Evolutionary conservation across 2,797 vertebrate species (phyloP), one percentile per base, ranked within the genome.

Genomic region (Taeniopygia guttata): DNA sequence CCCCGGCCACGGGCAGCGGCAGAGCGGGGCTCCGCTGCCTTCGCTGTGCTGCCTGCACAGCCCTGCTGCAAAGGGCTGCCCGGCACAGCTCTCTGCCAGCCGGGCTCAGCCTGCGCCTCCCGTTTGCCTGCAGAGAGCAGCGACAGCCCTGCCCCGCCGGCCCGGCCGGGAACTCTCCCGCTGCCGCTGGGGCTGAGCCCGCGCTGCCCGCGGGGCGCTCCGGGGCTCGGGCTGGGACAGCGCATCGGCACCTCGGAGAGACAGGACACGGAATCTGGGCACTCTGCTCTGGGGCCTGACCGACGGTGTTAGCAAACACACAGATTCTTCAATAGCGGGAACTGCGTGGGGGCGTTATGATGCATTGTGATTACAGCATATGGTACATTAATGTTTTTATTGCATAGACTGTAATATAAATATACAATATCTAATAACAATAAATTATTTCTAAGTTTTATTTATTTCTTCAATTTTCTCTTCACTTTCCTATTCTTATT

Each of bases 211-310:
- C 74, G 9, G 48, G 74, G 72, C 1, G 14, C 46, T 30, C 19
- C 6, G 13, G 10, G 59, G 5, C 19, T 21, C 38, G 15, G 38
- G 7, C 19, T 10, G 4, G 1, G 19, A 6, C 15, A 30, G 30
- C 0, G 3, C 48, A 30, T 6, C 40, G 7, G 5, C 2, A 16
- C 16, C 48, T 12, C 75, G 1, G 13, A 8, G 7, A 36, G 48
- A 45, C 22, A 2, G 14, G 3, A 49, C 16, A 49, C 5, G 22
- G 10, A 16, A 25, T 0, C 26, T 3, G 6, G 6, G 9, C 1
- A 25, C 27, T 25, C n/a, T 45, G 18, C 2, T 3, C 16, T 52
- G 20, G 4, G 16, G 21, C 1, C 16, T 45, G 30, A 25, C 6
- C 8, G 16, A 20, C 21, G 20, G 26, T 7, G 21, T 55, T n/a